A percentile compares a stretch with the other conserved stretches of the same genome.
These are phyloP conservation scores for Antheraea pernyi DNA, from an alignment of 1,140 invertebrate species.

Conservation along the genomic window DNA sequence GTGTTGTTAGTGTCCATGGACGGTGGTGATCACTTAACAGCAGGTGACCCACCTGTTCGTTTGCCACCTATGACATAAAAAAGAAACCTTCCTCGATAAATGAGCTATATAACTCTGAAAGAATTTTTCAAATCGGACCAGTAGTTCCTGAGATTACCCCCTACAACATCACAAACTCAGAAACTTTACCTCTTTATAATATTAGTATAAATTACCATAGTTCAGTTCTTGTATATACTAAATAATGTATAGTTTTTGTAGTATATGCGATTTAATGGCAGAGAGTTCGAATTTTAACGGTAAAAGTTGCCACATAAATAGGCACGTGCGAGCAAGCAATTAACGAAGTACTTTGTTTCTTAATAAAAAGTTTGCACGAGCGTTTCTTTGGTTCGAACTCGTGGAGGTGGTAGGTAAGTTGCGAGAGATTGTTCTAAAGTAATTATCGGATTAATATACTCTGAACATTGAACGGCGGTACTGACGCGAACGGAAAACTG, in stretches of 20 bases:
- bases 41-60: no score
- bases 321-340: conserved; percentile 56
- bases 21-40: no score
- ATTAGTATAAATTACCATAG: no score
- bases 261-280: not conserved
- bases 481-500: conserved; percentile 65
- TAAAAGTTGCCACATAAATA: conserved; percentile 22
- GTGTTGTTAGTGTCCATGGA: no score
- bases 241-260: not conserved
- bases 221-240: not conserved
- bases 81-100: no score
- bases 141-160: no score
- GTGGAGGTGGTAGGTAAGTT: conserved; percentile 33
- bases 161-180: no score
- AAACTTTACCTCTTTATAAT: no score
- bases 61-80: no score
- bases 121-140: no score
- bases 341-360: conserved; percentile 53
- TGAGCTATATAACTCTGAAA: no score
- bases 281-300: not conserved
- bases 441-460: conserved; percentile 77
- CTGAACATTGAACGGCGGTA: conserved; percentile 56
- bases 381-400: conserved; percentile 48
- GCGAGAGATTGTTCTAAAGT: conserved; percentile 74
- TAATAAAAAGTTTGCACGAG: conserved; percentile 56